Percentiles rank a stretch among this genome's conserved stretches.
These are phyloP conservation scores for Holcopasites calliopsidis DNA, from an alignment of 1,140 invertebrate species.

Conservation along the genomic window DNA sequence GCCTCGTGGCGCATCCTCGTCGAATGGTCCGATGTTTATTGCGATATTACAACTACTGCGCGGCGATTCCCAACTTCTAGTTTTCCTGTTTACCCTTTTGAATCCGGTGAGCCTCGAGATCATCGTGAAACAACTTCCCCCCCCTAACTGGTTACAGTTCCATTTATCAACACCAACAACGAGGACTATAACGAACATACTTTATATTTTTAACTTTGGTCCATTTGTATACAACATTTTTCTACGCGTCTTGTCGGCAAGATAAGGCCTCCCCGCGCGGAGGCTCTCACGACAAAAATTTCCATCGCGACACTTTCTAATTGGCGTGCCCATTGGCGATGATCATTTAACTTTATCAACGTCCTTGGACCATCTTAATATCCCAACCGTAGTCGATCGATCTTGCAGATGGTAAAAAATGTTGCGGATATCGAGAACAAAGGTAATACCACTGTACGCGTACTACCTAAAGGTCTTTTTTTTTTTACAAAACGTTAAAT, in stretches of 20 bases:
- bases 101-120: not conserved
- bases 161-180: not conserved
- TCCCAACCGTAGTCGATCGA: too few relatives aligned
- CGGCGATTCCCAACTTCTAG: not conserved
- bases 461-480: not conserved
- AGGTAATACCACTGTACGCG: not conserved
- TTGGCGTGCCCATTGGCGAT: not conserved
- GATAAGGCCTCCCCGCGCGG: not conserved
- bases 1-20: not conserved
- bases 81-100: not conserved
- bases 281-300: not conserved
- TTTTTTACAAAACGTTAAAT: too few relatives aligned
- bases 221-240: conserved; percentile 1
- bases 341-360: not conserved
- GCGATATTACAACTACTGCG: conserved; percentile 31
- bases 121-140: not conserved
- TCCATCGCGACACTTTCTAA: not conserved
- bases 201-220: conserved; percentile 25
- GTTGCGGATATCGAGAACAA: not conserved
- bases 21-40: conserved; percentile 39
- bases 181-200: not conserved
- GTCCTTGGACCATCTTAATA: not conserved
- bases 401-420: not conserved
- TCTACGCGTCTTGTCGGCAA: not conserved
- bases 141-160: not conserved